phyloP scores from a whole-genome alignment of 2,113 vertebrate species.

The Suricata suricatta region DNA sequence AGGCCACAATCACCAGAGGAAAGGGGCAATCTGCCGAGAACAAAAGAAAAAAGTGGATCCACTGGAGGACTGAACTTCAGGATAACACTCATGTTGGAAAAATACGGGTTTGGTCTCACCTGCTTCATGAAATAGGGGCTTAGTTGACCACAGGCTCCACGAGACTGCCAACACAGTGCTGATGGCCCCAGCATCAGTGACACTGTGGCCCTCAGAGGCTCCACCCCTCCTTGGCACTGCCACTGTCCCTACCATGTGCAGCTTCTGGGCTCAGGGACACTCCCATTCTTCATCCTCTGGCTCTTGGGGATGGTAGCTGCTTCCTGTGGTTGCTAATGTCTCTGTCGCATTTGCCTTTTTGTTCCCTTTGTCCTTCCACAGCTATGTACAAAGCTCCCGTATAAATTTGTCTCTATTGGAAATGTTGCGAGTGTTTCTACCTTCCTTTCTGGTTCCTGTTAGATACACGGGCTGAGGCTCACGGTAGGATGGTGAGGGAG shows the following conservation, averaged over 20 bases:
- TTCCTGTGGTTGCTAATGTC: background rate
- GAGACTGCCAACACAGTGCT: background rate
- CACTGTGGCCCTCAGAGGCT: background rate
- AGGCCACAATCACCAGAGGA: background rate
- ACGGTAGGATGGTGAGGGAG: background rate
- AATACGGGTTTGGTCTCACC: background rate
- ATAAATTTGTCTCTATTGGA: background rate
- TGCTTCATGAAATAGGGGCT: background rate
- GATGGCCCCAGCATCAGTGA: no score
- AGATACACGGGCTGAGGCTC: background rate
- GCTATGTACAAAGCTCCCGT: background rate
- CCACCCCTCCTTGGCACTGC: fast-evolving
- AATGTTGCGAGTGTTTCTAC: background rate
- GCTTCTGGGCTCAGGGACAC: background rate
- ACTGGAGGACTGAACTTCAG: background rate
- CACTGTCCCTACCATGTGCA: fast-evolving
- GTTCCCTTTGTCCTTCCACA: background rate
- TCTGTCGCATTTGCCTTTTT: background rate
- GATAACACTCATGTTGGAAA: background rate
- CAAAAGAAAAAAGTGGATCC: background rate
- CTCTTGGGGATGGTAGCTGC: background rate
- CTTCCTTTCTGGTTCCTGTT: background rate
- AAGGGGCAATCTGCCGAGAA: background rate
- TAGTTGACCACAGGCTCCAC: background rate
- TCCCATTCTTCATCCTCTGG: background rate